Conservation (phyloP, 2,888 invertebrate genomes). For the Smittia sp. region DNA sequence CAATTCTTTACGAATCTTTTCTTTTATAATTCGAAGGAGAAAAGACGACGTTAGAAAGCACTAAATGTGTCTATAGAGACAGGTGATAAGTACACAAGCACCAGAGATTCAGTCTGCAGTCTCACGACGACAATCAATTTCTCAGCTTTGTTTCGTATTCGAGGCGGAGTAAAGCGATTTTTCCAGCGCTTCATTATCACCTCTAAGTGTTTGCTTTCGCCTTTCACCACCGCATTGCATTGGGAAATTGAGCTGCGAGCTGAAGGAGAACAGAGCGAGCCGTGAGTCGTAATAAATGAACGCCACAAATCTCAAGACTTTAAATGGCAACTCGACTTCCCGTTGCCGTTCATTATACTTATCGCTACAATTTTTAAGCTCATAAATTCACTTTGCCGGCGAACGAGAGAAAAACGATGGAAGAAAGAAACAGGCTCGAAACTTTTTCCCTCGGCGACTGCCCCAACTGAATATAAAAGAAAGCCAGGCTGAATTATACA, state of each 20-base stretch:
- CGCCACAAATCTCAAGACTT: constrained; percentile 26
- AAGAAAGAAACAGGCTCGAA: constrained; percentile 3
- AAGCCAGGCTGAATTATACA: neutral
- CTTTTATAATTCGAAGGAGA: too few species aligned
- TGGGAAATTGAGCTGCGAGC: neutral
- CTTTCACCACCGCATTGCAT: neutral
- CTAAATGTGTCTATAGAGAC: constrained; percentile 1
- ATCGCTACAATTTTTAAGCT: constrained; percentile 20
- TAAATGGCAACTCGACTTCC: constrained; percentile 25
- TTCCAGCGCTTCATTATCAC: neutral
- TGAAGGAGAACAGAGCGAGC: neutral
- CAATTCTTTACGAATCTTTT: too few species aligned
- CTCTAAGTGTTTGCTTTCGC: neutral
- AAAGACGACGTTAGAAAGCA: neutral
- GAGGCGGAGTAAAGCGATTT: neutral
- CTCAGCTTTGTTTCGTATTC: neutral
- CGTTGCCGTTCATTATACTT: constrained; percentile 17
- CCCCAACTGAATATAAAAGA: neutral
- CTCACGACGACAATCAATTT: constrained; percentile 18
- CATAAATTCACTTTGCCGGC: neutral
- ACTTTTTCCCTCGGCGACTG: neutral
- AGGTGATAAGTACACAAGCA: neutral
- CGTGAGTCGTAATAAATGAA: constrained; percentile 14
- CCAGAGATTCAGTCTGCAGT: neutral
- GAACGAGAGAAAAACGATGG: neutral